Conservation (phyloP, 2,888 invertebrate species). For the Deilephila porcellus region DNA sequence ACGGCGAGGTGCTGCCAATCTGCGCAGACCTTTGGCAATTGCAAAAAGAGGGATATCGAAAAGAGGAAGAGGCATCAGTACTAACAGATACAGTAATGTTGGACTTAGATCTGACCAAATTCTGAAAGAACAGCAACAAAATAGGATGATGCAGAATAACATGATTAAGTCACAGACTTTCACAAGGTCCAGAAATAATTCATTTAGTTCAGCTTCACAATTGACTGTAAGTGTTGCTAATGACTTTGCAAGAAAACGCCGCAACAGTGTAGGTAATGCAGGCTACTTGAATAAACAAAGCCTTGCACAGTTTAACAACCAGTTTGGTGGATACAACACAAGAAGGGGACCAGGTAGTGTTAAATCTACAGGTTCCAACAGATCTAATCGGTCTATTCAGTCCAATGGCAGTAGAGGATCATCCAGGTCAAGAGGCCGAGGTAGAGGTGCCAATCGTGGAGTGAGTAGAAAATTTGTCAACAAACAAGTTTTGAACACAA, state of each 20-base stretch:
- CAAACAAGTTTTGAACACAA: constrained; percentile 73
- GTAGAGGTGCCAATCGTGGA: constrained; percentile 66
- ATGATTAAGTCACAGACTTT: constrained; percentile 78
- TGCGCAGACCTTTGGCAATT: constrained; percentile 67
- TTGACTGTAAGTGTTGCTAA: constrained; percentile 79
- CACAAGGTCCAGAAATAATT: constrained; percentile 76
- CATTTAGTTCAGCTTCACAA: constrained; percentile 69
- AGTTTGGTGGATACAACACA: constrained; percentile 66
- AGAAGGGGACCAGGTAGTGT: constrained; percentile 76
- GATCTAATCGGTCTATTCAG: constrained; percentile 60
- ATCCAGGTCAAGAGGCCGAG: constrained; percentile 63
- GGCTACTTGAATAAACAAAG: constrained; percentile 73
- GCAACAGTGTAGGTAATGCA: constrained; percentile 73
- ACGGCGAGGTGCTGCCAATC: constrained; percentile 60
- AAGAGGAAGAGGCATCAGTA: constrained; percentile 70
- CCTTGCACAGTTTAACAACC: constrained; percentile 71
- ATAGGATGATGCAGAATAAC: constrained; percentile 61
- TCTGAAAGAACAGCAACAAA: constrained; percentile 67
- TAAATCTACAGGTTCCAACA: constrained; percentile 73
- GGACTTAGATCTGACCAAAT: constrained; percentile 81
- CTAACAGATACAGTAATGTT: constrained; percentile 71
- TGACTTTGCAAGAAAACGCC: constrained; percentile 71
- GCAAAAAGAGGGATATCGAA: constrained; percentile 77
- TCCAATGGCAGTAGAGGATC: constrained; percentile 66
- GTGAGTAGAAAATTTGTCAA: constrained; percentile 71